phyloP scores from a whole-genome alignment of 2,113 vertebrate species.

The Sciurus niger region DNA sequence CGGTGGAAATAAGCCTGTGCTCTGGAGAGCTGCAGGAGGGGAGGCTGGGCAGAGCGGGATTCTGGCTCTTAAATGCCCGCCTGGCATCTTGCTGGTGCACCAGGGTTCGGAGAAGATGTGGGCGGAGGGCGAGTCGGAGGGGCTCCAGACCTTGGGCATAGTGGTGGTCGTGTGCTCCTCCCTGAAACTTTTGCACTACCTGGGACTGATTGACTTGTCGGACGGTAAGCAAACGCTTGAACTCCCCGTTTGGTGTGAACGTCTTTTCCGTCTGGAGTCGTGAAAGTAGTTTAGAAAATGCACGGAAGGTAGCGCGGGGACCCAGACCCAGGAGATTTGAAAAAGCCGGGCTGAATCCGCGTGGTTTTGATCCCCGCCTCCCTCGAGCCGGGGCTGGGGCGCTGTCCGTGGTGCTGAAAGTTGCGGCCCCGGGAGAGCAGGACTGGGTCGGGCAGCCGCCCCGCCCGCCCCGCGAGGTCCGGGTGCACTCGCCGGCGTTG shows the following conservation, averaged over 20 bases:
- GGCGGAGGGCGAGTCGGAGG: constrained; percentile 91
- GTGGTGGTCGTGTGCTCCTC: constrained; percentile 93
- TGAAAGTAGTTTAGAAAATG: constrained; percentile 45
- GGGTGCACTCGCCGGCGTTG: neutral
- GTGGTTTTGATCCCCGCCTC: rapidly evolving
- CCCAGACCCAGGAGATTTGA: neutral
- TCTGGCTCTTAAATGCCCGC: constrained; percentile 70
- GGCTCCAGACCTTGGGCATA: constrained; percentile 93
- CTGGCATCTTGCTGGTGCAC: constrained; percentile 61
- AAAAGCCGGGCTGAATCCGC: neutral
- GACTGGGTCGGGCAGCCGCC: rapidly evolving
- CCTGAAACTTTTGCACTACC: constrained; percentile 94
- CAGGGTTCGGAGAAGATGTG: constrained; percentile 84
- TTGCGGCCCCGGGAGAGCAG: rapidly evolving
- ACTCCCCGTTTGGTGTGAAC: constrained; percentile 60
- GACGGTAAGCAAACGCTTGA: constrained; percentile 92
- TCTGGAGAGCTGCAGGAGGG: constrained; percentile 75
- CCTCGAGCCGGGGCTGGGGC: rapidly evolving
- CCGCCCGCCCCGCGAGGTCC: neutral
- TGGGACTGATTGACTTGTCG: constrained; percentile 94
- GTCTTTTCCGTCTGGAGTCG: neutral
- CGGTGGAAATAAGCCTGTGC: constrained; percentile 72
- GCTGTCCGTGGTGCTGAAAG: constrained; percentile 73
- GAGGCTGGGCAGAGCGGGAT: constrained; percentile 70
- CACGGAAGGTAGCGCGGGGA: neutral